Evolutionary conservation across 2,888 invertebrate species (phyloP).

Genomic region (Eupithecia centaureata): DNA sequence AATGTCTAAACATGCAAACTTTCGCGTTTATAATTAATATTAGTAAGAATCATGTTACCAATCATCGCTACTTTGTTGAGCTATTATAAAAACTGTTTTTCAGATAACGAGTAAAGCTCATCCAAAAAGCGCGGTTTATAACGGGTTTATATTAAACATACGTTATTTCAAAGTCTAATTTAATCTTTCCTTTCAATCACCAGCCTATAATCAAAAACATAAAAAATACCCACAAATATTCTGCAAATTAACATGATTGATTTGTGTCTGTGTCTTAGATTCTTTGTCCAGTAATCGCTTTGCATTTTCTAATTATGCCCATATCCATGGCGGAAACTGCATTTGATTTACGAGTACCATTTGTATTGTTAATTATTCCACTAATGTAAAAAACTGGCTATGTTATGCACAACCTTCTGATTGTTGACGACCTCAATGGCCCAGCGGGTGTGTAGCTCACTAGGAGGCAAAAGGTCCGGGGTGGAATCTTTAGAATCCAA

Average conservation of each 20-base stretch:
- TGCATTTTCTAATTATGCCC: slow-evolving; percentile 46
- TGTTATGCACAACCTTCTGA: slow-evolving; percentile 16
- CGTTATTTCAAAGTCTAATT: background rate
- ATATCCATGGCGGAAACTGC: slow-evolving; percentile 42
- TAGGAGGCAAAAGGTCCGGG: background rate
- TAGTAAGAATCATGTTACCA: too few relatives aligned
- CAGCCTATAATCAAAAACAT: background rate
- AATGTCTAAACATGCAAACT: too few relatives aligned
- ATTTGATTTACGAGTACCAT: slow-evolving; percentile 35
- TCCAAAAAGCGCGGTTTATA: too few relatives aligned
- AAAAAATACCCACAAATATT: background rate
- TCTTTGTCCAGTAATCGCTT: slow-evolving; percentile 34
- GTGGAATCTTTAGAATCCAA: background rate
- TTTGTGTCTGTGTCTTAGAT: background rate
- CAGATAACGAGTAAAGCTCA: too few relatives aligned
- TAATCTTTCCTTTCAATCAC: background rate
- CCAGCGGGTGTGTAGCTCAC: background rate
- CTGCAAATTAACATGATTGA: slow-evolving; percentile 8
- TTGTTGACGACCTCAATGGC: background rate
- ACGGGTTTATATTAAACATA: background rate
- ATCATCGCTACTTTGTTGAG: too few relatives aligned
- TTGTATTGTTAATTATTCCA: slow-evolving; percentile 37
- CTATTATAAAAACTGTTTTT: too few relatives aligned
- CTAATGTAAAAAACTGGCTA: slow-evolving; percentile 19
- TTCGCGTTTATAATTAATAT: too few relatives aligned